Conservation (phyloP, 2,888 invertebrate genomes). For the Oscheius onirici region DNA sequence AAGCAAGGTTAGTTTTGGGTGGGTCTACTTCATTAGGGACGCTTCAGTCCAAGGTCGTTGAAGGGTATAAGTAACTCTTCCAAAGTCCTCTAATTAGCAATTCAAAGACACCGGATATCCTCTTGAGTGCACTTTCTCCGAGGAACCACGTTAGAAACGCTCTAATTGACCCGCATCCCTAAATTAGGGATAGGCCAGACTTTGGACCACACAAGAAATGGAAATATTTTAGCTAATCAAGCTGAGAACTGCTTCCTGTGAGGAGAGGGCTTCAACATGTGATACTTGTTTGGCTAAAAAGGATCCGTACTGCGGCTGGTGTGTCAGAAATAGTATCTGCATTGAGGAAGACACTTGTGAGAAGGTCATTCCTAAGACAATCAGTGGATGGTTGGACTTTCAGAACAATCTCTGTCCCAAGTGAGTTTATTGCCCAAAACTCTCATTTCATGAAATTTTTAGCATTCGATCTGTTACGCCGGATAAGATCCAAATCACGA, state of each 20-base stretch:
- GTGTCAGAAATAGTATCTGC: slow-evolving; percentile 50
- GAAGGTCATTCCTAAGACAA: slow-evolving; percentile 47
- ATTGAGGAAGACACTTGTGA: slow-evolving; percentile 54
- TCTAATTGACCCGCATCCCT: slow-evolving; percentile 16
- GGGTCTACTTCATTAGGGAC: background rate
- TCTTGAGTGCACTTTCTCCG: slow-evolving; percentile 36
- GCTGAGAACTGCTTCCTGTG: slow-evolving; percentile 47
- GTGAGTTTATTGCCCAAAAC: slow-evolving; percentile 22
- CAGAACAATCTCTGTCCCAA: slow-evolving; percentile 55
- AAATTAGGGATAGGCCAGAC: slow-evolving; percentile 15
- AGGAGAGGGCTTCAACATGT: slow-evolving; percentile 37
- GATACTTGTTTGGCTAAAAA: slow-evolving; percentile 39
- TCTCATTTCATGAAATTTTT: slow-evolving; percentile 27
- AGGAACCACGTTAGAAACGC: background rate
- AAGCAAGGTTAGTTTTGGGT: slow-evolving; percentile 41
- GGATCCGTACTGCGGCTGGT: slow-evolving; percentile 96
- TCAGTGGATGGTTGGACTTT: slow-evolving; percentile 55
- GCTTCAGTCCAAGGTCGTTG: background rate
- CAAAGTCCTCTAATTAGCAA: slow-evolving; percentile 34
- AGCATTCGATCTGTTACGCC: slow-evolving; percentile 64
- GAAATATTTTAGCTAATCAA: slow-evolving; percentile 29
- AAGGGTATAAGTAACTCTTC: slow-evolving; percentile 1
- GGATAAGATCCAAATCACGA: slow-evolving; percentile 66
- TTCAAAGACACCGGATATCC: slow-evolving; percentile 37
- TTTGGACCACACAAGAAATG: background rate